A percentile compares a stretch with the other conserved stretches of the same genome.
Evolutionary conservation across 2,797 vertebrate genomes (phyloP).

Genomic region (Hyperoplus immaculatus): DNA sequence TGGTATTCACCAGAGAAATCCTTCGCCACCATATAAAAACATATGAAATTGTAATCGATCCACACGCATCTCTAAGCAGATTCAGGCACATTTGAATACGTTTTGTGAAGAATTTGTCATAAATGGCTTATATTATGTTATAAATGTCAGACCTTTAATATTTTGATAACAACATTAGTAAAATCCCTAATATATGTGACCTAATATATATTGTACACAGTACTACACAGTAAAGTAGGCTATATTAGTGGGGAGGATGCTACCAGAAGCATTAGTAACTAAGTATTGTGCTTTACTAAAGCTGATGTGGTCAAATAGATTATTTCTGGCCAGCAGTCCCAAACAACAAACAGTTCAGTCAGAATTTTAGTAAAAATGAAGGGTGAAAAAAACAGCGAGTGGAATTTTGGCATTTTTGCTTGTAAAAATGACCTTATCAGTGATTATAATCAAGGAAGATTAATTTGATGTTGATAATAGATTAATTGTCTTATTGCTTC

Average conservation of each 20-base stretch:
- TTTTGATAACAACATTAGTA: background rate
- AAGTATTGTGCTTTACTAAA: background rate
- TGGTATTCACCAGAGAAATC: slow-evolving; percentile 17
- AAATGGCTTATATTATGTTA: too few species aligned
- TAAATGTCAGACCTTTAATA: background rate
- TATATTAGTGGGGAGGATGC: background rate
- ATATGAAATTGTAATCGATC: background rate
- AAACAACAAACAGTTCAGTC: background rate
- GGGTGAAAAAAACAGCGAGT: background rate
- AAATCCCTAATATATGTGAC: background rate
- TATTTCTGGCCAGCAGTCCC: background rate
- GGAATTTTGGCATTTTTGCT: accelerated
- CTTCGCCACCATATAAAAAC: background rate
- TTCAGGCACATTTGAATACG: background rate
- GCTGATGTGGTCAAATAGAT: background rate
- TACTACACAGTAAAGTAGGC: background rate
- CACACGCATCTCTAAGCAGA: background rate
- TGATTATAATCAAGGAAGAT: background rate
- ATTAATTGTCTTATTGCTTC: background rate
- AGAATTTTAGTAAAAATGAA: background rate
- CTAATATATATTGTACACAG: too few species aligned
- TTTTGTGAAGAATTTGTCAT: background rate
- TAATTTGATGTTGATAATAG: background rate
- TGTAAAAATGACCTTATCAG: background rate
- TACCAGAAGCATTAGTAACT: background rate